Percentiles rank a stretch among this genome's conserved stretches.
These are phyloP conservation scores for Eciton burchellii DNA, from an alignment of 1,140 invertebrate species.

Conservation along the genomic window DNA sequence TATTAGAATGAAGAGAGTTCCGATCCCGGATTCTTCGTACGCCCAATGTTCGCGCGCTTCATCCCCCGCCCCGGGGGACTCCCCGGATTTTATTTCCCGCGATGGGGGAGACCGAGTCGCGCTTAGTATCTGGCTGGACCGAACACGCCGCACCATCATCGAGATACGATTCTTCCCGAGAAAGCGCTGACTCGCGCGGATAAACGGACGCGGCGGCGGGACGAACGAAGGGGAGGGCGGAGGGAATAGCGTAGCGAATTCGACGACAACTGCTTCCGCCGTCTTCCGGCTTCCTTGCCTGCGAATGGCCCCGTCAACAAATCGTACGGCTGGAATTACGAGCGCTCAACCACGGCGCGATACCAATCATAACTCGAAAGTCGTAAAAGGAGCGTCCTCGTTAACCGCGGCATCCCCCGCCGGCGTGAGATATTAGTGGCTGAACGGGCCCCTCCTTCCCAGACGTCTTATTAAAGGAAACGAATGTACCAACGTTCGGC, in stretches of 20 bases:
- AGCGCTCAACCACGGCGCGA: constrained; percentile 45
- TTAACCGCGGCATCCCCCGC: constrained; percentile 39
- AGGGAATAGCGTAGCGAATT: neutral
- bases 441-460: constrained; percentile 9
- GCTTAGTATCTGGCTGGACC: neutral
- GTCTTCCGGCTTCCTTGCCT: neutral
- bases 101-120: neutral
- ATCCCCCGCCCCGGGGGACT: too few species aligned
- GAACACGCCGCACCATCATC: too few species aligned
- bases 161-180: neutral
- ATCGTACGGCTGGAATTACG: constrained; percentile 37
- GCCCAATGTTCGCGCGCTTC: too few species aligned
- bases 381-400: constrained; percentile 52
- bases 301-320: constrained; percentile 43
- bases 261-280: neutral
- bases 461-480: constrained; percentile 69
- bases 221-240: too few species aligned
- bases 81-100: neutral
- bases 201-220: neutral
- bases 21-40: neutral
- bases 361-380: constrained; percentile 59
- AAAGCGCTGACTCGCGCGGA: neutral
- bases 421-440: constrained; percentile 57
- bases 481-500: constrained; percentile 62
- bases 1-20: constrained; percentile 22